Conservation (phyloP, 2,888 invertebrate genomes). For the Griposia aprilina region DNA sequence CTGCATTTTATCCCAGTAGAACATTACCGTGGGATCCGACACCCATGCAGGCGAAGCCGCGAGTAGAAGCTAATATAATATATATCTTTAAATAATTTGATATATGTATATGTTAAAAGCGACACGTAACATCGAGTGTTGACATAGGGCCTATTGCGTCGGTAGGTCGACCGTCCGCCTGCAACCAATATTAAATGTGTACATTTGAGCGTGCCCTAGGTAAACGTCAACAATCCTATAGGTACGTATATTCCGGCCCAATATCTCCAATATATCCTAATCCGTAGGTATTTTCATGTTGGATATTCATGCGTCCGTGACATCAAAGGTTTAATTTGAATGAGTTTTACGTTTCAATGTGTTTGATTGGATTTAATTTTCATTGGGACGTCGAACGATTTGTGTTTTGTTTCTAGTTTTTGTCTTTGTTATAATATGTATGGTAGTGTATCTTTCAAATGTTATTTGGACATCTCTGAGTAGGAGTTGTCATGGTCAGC, state of each 20-base stretch:
- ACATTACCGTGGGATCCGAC: too few species aligned
- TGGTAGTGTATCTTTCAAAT: background rate
- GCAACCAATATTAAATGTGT: conserved; percentile 86
- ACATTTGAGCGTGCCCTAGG: conserved; percentile 77
- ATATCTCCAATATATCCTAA: conserved; percentile 74
- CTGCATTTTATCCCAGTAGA: too few species aligned
- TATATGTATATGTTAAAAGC: conserved; percentile 65
- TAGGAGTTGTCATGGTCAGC: background rate
- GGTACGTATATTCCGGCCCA: conserved; percentile 72
- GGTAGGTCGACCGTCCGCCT: conserved; percentile 69
- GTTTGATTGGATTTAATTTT: conserved; percentile 40
- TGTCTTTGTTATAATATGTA: background rate
- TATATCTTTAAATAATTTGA: conserved; percentile 59
- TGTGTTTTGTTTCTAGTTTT: conserved; percentile 15
- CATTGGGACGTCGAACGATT: conserved; percentile 19
- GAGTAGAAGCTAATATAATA: background rate
- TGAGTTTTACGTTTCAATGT: conserved; percentile 56
- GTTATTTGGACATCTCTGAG: background rate
- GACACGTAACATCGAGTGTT: conserved; percentile 66
- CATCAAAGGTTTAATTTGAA: conserved; percentile 64
- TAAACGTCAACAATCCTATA: conserved; percentile 79
- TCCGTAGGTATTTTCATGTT: conserved; percentile 71
- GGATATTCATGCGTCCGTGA: conserved; percentile 68
- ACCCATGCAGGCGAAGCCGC: too few species aligned
- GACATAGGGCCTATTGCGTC: conserved; percentile 67